Evolutionary conservation across 92 coral and sea anemone species (phyloP).

Genomic region (Metridium senile): DNA sequence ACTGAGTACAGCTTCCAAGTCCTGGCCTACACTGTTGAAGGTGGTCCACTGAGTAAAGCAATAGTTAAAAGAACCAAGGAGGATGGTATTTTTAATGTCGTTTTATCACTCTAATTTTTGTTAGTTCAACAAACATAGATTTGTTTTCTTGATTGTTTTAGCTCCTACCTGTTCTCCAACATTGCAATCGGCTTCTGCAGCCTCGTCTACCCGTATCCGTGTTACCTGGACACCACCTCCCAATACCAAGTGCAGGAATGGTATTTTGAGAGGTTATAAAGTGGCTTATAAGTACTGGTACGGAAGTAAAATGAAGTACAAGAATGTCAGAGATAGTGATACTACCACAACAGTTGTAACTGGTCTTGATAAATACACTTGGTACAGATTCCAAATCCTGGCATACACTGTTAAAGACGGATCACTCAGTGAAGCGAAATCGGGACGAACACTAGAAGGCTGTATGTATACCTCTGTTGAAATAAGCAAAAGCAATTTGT

Average conservation of each 20-base stretch:
- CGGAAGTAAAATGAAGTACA: background rate
- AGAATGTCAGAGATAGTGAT: background rate
- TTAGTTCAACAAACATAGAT: background rate
- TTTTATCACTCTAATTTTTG: background rate
- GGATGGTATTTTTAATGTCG: slow-evolving; percentile 13
- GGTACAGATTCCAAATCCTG: slow-evolving; percentile 27
- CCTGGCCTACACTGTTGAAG: slow-evolving; percentile 19
- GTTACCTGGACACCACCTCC: slow-evolving; percentile 25
- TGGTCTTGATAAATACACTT: slow-evolving; percentile 19
- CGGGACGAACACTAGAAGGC: background rate
- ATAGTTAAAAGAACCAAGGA: background rate
- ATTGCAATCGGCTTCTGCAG: background rate
- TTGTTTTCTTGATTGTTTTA: background rate
- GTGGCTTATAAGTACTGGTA: background rate
- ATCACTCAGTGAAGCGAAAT: background rate
- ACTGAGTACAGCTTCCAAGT: slow-evolving; percentile 27
- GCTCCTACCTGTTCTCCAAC: slow-evolving; percentile 19
- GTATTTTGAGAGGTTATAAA: slow-evolving; percentile 34
- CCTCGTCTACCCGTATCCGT: slow-evolving; percentile 14
- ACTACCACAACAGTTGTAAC: background rate
- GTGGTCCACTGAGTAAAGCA: slow-evolving; percentile 16
- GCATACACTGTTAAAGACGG: slow-evolving; percentile 36
- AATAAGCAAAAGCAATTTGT: background rate
- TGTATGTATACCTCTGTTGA: background rate
- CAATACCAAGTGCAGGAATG: background rate